A percentile compares a stretch with the other conserved stretches of the same genome.
phyloP scores from a whole-genome alignment of 2,888 invertebrate species.

The Biston stratarius region DNA sequence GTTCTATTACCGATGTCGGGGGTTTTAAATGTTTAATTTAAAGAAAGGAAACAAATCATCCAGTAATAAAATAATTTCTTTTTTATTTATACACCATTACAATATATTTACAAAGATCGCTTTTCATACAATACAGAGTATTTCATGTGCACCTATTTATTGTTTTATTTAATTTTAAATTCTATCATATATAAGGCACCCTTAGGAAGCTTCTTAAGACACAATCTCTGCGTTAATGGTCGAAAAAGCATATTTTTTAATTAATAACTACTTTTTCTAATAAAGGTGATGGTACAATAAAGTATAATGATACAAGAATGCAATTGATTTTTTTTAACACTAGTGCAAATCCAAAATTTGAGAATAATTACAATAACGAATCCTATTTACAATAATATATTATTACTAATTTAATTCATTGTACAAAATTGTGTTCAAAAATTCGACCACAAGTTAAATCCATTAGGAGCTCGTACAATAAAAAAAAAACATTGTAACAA shows the following conservation, averaged over 20 bases:
- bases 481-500: conserved; percentile 39
- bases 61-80: conserved; percentile 84
- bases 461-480: conserved; percentile 61
- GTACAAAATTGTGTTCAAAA: conserved; percentile 15
- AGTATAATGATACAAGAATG: not conserved
- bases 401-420: conserved; percentile 4
- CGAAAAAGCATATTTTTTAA: conserved; percentile 24
- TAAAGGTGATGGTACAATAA: too few species aligned
- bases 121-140: conserved; percentile 76
- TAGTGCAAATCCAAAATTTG: not conserved
- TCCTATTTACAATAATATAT: conserved; percentile 8
- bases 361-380: conserved; percentile 1
- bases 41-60: conserved; percentile 56
- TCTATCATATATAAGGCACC: conserved; percentile 77
- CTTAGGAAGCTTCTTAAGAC: conserved; percentile 65
- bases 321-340: conserved; percentile 3
- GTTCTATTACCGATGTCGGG: too few species aligned
- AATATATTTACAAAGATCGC: conserved; percentile 80
- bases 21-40: too few species aligned
- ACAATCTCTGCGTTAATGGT: conserved; percentile 43
- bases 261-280: not conserved
- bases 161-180: conserved; percentile 32
- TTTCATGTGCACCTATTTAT: conserved; percentile 77
- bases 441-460: conserved; percentile 70
- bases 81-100: conserved; percentile 73